These are phyloP conservation scores for Motacilla alba DNA, from an alignment of 2,113 vertebrate genomes.

Conservation along the genomic window DNA sequence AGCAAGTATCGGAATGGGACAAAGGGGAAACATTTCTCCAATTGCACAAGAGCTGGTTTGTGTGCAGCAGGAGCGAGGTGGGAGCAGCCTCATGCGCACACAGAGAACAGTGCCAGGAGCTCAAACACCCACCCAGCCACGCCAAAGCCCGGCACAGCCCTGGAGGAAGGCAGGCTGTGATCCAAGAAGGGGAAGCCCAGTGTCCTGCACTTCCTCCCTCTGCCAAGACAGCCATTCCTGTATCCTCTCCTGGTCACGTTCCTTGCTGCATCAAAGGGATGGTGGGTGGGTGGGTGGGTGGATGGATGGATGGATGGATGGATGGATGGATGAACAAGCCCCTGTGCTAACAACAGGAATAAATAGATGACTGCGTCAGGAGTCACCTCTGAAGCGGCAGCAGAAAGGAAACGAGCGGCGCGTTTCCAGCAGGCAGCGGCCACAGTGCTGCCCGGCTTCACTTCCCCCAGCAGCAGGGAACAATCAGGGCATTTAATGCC, in stretches of 20 bases:
- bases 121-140: background rate
- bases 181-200: background rate
- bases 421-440: background rate
- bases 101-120: background rate
- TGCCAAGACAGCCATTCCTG: background rate
- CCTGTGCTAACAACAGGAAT: background rate
- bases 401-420: background rate
- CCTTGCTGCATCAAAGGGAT: rapidly evolving
- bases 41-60: background rate
- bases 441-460: background rate
- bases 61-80: rapidly evolving
- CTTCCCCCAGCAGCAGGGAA: background rate
- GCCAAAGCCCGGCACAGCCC: background rate
- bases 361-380: background rate
- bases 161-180: background rate
- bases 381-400: background rate
- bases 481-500: background rate
- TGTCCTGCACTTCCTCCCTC: background rate
- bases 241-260: background rate
- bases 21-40: background rate
- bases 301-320: conserved; percentile 10
- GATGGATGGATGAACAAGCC: background rate
- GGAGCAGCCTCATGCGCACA: background rate
- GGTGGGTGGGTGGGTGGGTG: background rate
- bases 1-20: background rate